phyloP scores from a whole-genome alignment of 1,140 invertebrate genomes.

The Phymastichus coffea region DNA sequence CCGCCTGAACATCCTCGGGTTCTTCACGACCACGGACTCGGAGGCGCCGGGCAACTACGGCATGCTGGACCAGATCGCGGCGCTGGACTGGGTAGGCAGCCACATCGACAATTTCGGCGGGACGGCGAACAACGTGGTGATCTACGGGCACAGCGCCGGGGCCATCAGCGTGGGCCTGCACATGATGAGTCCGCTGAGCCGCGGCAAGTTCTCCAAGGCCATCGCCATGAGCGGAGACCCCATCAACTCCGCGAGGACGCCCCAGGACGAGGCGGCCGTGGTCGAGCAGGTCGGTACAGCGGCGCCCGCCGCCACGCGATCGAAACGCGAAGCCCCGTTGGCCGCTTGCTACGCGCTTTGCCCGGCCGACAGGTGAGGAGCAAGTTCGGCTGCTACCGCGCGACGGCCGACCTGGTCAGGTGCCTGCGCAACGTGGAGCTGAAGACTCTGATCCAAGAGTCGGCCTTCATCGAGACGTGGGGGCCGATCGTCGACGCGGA shows the following conservation, averaged over 20 bases:
- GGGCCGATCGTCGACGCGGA: conserved; percentile 71
- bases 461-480: conserved; percentile 67
- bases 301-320: no score
- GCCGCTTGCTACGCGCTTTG: no score
- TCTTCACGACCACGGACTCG: conserved; percentile 79
- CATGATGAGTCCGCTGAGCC: conserved; percentile 64
- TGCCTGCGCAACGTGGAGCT: conserved; percentile 66
- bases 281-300: conserved; percentile 44
- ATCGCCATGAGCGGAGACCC: conserved; percentile 76
- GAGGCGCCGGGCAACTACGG: conserved; percentile 87
- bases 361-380: conserved; percentile 60
- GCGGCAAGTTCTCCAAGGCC: conserved; percentile 64
- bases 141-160: conserved; percentile 85
- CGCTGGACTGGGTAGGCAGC: conserved; percentile 80
- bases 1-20: conserved; percentile 85
- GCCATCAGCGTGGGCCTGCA: conserved; percentile 74
- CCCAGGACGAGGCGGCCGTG: conserved; percentile 52
- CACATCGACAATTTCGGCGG: conserved; percentile 88
- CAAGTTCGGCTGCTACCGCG: conserved; percentile 67
- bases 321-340: no score
- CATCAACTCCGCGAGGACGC: conserved; percentile 49
- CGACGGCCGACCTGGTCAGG: conserved; percentile 63
- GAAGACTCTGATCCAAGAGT: conserved; percentile 61
- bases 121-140: conserved; percentile 76
- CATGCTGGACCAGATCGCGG: conserved; percentile 86